These are phyloP conservation scores for Carassius carassius DNA, from an alignment of 2,113 vertebrate species.

Conservation along the genomic window DNA sequence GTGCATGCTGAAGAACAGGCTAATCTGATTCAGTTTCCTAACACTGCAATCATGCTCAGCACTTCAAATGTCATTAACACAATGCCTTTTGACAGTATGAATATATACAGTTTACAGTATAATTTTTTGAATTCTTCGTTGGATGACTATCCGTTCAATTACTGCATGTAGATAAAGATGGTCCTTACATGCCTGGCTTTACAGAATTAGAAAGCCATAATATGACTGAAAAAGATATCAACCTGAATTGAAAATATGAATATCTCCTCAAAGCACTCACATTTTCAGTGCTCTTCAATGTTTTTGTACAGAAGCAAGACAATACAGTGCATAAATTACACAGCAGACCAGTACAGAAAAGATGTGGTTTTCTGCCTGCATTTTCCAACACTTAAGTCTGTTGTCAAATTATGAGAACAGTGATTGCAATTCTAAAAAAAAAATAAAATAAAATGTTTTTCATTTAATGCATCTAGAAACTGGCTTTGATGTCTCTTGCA, in stretches of 20 bases:
- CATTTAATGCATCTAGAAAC: background rate
- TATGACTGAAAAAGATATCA: background rate
- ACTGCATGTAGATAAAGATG: background rate
- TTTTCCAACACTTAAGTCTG: background rate
- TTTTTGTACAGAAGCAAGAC: background rate
- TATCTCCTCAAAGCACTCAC: background rate
- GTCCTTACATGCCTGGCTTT: background rate
- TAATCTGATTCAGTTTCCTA: background rate
- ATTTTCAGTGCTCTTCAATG: background rate
- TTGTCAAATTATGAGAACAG: background rate
- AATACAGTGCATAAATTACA: background rate
- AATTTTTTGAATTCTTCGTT: background rate
- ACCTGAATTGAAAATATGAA: background rate
- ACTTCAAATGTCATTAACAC: background rate
- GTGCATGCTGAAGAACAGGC: background rate
- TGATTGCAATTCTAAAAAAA: background rate
- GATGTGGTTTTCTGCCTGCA: background rate
- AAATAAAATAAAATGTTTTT: background rate
- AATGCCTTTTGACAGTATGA: background rate
- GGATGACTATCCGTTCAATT: background rate
- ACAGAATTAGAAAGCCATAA: background rate
- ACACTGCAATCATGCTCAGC: background rate
- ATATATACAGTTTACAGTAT: background rate
- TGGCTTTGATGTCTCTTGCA: background rate
- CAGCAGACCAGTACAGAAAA: background rate